Conservation (phyloP, 2,113 vertebrate species). For the Pachypanchax playfairii region DNA sequence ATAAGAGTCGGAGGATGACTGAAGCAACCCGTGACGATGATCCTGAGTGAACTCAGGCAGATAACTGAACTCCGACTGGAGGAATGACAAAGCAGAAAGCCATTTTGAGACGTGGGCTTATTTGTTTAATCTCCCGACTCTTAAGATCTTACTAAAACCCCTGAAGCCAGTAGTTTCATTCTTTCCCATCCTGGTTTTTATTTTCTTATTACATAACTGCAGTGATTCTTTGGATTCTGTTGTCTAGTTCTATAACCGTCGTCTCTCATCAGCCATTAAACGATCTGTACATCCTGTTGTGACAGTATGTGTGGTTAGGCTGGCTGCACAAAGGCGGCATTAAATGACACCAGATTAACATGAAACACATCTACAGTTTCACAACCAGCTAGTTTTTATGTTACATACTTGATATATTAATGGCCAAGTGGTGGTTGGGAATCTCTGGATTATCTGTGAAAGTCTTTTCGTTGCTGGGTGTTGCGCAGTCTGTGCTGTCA, state of each 20-base stretch:
- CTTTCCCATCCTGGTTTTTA: conserved; percentile 6
- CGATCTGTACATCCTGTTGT: conserved; percentile 8
- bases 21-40: conserved; percentile 7
- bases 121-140: conserved; percentile 6
- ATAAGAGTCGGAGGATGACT: conserved; percentile 28
- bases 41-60: not conserved
- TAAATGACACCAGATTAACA: conserved; percentile 10
- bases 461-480: too few relatives aligned
- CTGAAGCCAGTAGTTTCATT: conserved; percentile 8
- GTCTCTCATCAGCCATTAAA: conserved; percentile 1
- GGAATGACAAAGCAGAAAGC: not conserved
- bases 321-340: not conserved
- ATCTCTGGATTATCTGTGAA: not conserved
- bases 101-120: conserved; percentile 27
- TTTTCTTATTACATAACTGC: conserved; percentile 5
- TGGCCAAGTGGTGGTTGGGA: too few relatives aligned
- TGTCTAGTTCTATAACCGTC: conserved; percentile 11
- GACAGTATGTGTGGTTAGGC: not conserved
- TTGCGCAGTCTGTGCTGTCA: too few relatives aligned
- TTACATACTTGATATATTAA: too few relatives aligned
- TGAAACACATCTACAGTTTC: not conserved
- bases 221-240: conserved; percentile 17
- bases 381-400: too few relatives aligned
- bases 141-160: conserved; percentile 17
- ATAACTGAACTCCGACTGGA: conserved; percentile 8